phyloP scores from a whole-genome alignment of 2,113 vertebrate genomes.

The Corythoichthys intestinalis region DNA sequence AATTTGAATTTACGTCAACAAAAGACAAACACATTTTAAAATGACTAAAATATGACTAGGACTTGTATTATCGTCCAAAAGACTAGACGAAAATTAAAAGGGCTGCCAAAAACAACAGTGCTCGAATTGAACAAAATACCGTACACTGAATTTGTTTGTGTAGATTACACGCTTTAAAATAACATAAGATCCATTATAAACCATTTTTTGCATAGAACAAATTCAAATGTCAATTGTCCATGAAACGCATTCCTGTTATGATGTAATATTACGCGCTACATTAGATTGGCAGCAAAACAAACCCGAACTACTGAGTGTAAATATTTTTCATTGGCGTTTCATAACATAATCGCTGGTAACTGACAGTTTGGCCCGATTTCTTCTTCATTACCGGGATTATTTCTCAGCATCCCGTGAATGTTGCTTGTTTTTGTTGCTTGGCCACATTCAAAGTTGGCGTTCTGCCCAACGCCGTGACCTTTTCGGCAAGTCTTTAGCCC shows the following conservation, averaged over 20 bases:
- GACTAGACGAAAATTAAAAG: too few relatives aligned
- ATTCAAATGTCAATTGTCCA: background rate
- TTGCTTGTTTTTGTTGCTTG: constrained; percentile 57
- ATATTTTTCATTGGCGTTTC: background rate
- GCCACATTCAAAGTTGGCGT: constrained; percentile 62
- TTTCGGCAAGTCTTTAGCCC: constrained; percentile 57
- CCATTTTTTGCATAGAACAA: background rate
- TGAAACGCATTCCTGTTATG: background rate
- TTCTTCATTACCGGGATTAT: constrained; percentile 31
- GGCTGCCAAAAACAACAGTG: too few relatives aligned
- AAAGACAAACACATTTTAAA: too few relatives aligned
- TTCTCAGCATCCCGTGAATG: constrained; percentile 28
- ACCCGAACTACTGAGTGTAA: background rate
- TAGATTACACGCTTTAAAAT: too few relatives aligned
- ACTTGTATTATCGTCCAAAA: too few relatives aligned
- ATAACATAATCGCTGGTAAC: background rate
- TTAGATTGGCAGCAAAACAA: background rate
- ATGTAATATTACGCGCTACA: background rate
- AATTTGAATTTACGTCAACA: too few relatives aligned
- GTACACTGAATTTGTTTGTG: too few relatives aligned
- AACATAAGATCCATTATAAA: too few relatives aligned
- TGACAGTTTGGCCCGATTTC: background rate
- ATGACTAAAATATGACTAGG: too few relatives aligned
- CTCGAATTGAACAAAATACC: too few relatives aligned
- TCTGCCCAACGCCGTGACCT: constrained; percentile 43